Base-by-base conservation (phyloP, 2,797 vertebrate genomes). In the Aldrovandia affinis region DNA sequence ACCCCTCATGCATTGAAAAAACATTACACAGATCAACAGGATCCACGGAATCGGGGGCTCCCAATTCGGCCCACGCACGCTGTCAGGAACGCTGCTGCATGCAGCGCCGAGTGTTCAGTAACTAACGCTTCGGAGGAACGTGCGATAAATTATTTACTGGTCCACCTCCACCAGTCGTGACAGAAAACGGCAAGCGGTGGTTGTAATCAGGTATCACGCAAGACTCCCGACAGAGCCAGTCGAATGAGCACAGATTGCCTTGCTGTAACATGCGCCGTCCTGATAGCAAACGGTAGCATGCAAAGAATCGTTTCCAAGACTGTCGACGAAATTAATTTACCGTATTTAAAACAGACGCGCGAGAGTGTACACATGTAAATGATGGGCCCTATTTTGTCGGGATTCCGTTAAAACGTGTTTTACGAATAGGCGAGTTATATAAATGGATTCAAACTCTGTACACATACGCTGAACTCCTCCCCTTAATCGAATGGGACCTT, bases 1-100 rank as follows among this genome's bases (percentile, higher is more conserved):
- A 44, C 55, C 50, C 52, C 42, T 65, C 47, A 63, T 22, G 42
- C 47, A 47, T 68, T 78, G 30, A 18, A n/a, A 80, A 42, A 61
- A 28, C 54, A 57, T 36, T 47, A 82, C 54, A 86, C 85, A 83
- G 84, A 92, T 94, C 93, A 95, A 95, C 93, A 94, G 93, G 93
- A 93, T 88, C 61, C 86, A 84, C 86, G 75, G 42, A 86, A 88
- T 63, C 89, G 88, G 89, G 88, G 89, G 63, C 36, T 42, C 65
- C 83, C n/a, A 36, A 52, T 28, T 28, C 63, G n/a, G 28, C 61
- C 30, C 30, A 33, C 61, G 75, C 52, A 28, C 28, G 78, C 28
- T 28, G 25, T 39, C 25, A 52, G 30, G 14, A 7, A 59, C 25
- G 59, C 14, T 54, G 77, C 18, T 47, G n/a, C 47, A 42, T 65